phyloP scores from a whole-genome alignment of 1,140 invertebrate genomes.

The Bradysia coprophila region DNA sequence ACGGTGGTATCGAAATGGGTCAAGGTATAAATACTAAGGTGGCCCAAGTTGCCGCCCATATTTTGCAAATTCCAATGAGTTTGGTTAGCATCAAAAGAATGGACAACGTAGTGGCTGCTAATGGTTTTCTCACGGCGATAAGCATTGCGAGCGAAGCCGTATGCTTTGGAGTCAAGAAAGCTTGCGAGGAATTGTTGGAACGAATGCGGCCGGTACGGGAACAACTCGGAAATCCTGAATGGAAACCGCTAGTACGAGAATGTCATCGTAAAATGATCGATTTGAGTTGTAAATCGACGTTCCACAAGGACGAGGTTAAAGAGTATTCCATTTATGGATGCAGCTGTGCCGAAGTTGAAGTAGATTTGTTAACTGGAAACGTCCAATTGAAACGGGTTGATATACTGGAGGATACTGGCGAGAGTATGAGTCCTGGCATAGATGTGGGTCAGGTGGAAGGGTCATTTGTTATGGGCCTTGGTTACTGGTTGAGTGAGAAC shows the following conservation, averaged over 20 bases:
- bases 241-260: constrained; percentile 32
- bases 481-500: constrained; percentile 60
- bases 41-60: constrained; percentile 19
- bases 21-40: constrained; percentile 10
- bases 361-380: constrained; percentile 56
- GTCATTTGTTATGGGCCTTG: constrained; percentile 70
- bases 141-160: not conserved
- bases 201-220: constrained; percentile 34
- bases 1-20: not conserved
- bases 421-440: constrained; percentile 46
- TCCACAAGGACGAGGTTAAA: constrained; percentile 22
- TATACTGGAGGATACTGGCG: constrained; percentile 48
- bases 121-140: not conserved
- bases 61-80: not conserved
- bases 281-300: constrained; percentile 38
- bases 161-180: constrained; percentile 13
- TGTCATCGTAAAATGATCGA: constrained; percentile 31
- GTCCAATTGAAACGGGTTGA: constrained; percentile 40
- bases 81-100: not conserved
- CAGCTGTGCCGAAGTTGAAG: constrained; percentile 38
- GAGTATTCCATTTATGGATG: constrained; percentile 36
- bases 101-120: not conserved
- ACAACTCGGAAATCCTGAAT: constrained; percentile 31
- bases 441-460: constrained; percentile 74
- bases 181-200: constrained; percentile 34